These are phyloP conservation scores for Hucho hucho DNA, from an alignment of 2,113 vertebrate genomes.

Conservation along the genomic window DNA sequence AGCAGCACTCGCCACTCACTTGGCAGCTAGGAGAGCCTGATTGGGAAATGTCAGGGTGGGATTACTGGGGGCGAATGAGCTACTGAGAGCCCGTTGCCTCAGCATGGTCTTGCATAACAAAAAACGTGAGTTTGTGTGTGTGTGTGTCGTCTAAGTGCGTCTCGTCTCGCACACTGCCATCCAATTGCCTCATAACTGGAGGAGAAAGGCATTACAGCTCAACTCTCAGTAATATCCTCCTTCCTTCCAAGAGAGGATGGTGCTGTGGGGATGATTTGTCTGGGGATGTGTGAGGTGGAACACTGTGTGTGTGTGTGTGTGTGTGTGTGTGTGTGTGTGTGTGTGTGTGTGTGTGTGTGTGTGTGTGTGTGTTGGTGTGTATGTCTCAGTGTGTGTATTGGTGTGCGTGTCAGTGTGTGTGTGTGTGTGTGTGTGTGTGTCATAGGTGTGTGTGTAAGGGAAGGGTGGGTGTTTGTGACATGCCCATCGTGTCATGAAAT, in stretches of 20 bases:
- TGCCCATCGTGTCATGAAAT: background rate
- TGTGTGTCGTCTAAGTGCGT: background rate
- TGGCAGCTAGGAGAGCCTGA: slow-evolving; percentile 13
- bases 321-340: background rate
- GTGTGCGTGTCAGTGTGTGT: background rate
- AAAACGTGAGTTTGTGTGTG: background rate
- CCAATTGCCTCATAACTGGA: slow-evolving; percentile 6
- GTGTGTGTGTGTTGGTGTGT: background rate
- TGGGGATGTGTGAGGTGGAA: no score
- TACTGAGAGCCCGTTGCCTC: slow-evolving; percentile 1
- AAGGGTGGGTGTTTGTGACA: background rate
- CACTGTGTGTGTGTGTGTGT: background rate
- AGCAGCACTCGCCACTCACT: slow-evolving; percentile 13
- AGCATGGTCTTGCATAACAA: no score
- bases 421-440: slow-evolving; percentile 1
- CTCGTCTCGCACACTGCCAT: no score
- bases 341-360: background rate
- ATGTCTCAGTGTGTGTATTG: background rate
- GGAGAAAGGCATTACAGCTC: slow-evolving; percentile 7
- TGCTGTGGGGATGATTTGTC: no score
- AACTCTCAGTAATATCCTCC: background rate
- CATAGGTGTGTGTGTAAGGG: background rate
- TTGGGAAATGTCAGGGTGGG: slow-evolving; percentile 21
- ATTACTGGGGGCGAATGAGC: slow-evolving; percentile 25
- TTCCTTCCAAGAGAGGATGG: no score